Conservation (phyloP, 2,888 invertebrate genomes). For the Aspidiotus destructor region DNA sequence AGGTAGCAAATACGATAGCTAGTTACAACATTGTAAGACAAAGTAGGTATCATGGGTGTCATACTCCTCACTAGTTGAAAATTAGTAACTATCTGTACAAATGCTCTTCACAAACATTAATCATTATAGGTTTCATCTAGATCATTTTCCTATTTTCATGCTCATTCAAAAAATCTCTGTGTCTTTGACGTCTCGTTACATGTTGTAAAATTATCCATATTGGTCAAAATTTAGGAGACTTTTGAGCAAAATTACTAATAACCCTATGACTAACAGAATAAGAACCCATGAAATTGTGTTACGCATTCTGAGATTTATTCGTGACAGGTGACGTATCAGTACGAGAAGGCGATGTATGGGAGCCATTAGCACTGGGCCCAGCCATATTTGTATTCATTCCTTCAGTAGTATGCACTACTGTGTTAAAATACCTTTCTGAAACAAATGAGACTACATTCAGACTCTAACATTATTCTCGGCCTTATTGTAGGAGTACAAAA, state of each 20-base stretch:
- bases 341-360: conserved; percentile 32
- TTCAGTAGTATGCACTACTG: conserved; percentile 48
- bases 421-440: conserved; percentile 50
- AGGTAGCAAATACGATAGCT: too few relatives aligned
- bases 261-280: conserved; percentile 1
- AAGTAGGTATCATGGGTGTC: too few relatives aligned
- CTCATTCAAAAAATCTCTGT: too few relatives aligned
- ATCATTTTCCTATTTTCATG: too few relatives aligned
- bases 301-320: conserved; percentile 19
- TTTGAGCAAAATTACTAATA: background rate
- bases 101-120: too few relatives aligned
- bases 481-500: background rate
- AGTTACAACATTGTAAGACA: too few relatives aligned
- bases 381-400: conserved; percentile 45
- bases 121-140: too few relatives aligned
- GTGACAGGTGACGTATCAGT: conserved; percentile 23
- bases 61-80: too few relatives aligned
- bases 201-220: too few relatives aligned
- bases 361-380: conserved; percentile 37
- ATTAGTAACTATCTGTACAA: too few relatives aligned
- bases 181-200: too few relatives aligned
- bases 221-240: too few relatives aligned
- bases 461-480: background rate
- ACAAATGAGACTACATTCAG: conserved; percentile 33
- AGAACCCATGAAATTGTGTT: background rate